These are phyloP conservation scores for Crepidodera aurea DNA, from an alignment of 2,888 invertebrate genomes.

Conservation along the genomic window DNA sequence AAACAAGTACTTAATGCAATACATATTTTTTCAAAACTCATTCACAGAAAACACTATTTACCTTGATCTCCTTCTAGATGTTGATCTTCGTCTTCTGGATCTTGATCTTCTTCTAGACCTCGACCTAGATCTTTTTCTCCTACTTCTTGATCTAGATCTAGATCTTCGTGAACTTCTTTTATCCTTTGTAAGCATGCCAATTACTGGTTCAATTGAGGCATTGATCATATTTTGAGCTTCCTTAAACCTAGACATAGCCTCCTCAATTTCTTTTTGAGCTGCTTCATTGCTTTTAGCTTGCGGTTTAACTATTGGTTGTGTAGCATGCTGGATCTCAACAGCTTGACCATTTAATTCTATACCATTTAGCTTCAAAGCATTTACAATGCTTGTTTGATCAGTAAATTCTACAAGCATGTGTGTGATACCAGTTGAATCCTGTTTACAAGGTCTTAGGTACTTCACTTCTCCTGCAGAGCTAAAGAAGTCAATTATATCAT, in stretches of 20 bases:
- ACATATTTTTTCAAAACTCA: too few species aligned
- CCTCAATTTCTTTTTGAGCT: constrained; percentile 94
- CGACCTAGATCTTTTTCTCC: constrained; percentile 69
- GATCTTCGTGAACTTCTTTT: constrained; percentile 69
- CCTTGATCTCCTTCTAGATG: constrained; percentile 66
- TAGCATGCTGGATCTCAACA: constrained; percentile 84
- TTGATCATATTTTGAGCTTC: constrained; percentile 95
- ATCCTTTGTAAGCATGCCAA: constrained; percentile 86
- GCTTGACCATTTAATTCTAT: constrained; percentile 75
- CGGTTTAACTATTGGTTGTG: constrained; percentile 89
- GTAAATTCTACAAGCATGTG: constrained; percentile 93
- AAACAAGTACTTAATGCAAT: too few species aligned
- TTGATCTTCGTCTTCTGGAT: constrained; percentile 58
- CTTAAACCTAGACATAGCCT: constrained; percentile 95
- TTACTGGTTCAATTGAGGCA: constrained; percentile 91
- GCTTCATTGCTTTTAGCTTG: constrained; percentile 96
- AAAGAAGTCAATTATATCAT: constrained; percentile 91
- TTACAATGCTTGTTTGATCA: constrained; percentile 87
- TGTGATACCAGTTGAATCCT: constrained; percentile 77
- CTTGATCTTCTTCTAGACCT: constrained; percentile 64
- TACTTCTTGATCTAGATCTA: constrained; percentile 58
- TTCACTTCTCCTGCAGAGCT: constrained; percentile 90
- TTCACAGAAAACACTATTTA: constrained; percentile 5
- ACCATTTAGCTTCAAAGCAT: constrained; percentile 87
- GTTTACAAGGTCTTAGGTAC: constrained; percentile 90